Percentiles rank a stretch among this genome's conserved stretches.
Evolutionary conservation across 37 sponge, comb jelly and placozoan genomes (phyloP).

Genomic region (Bolinopsis microptera): DNA sequence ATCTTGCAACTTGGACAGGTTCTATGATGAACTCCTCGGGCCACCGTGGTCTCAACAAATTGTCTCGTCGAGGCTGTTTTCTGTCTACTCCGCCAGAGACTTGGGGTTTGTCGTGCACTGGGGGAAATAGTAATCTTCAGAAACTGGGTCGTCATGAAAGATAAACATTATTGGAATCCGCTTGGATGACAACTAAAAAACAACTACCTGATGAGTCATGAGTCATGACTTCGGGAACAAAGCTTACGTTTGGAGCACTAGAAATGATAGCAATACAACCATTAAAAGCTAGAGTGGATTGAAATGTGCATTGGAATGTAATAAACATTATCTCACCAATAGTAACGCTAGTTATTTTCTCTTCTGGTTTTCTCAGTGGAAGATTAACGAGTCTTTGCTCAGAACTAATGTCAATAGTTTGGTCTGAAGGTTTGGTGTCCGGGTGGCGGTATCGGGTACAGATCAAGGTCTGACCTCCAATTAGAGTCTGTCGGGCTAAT

Average conservation of each 20-base stretch:
- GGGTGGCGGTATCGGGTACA: constrained; percentile 38
- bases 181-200: too few species aligned
- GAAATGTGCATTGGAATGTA: too few species aligned
- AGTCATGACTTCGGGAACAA: too few species aligned
- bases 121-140: too few species aligned
- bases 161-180: too few species aligned
- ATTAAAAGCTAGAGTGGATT: too few species aligned
- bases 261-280: too few species aligned
- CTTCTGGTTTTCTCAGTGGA: background rate
- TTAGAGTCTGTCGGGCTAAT: background rate
- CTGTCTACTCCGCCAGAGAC: background rate
- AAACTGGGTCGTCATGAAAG: too few species aligned
- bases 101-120: constrained; percentile 34
- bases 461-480: background rate
- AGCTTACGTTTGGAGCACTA: too few species aligned
- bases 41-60: constrained; percentile 24
- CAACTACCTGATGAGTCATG: too few species aligned
- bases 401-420: constrained; percentile 25
- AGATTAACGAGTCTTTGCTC: constrained; percentile 3
- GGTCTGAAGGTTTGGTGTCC: constrained; percentile 31
- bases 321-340: background rate
- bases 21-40: constrained; percentile 42
- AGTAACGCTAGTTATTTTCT: background rate
- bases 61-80: background rate
- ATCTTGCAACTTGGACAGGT: background rate